Evolutionary conservation across 2,113 vertebrate genomes (phyloP), one percentile per base, ranked within the genome.

Genomic region (Balaeniceps rex): DNA sequence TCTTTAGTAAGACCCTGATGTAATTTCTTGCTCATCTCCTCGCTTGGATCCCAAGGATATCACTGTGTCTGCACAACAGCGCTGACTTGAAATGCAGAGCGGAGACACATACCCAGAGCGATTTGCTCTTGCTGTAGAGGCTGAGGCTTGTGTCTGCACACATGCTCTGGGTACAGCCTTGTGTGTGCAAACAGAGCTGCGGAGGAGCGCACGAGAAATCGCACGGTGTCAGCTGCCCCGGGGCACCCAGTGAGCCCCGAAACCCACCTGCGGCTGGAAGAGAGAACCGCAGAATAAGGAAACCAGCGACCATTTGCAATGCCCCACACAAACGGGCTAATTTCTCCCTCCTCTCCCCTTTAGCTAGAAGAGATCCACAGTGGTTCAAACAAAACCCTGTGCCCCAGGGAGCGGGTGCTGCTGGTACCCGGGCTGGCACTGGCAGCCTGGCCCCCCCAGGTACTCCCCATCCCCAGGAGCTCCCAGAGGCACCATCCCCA

Each of bases 81-180:
- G 4, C 77, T 3, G 47, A 33, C 31, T 40, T 1, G 6, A 31
- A 46, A 28, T 0, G 46, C 52, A 3, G 64, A 40, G 82, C 70
- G 61, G 70, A 33, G 29, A 22, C 49, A 2, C 2, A 52, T 1
- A 21, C 57, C 19, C 70, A 0, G 57, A 11, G 54, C 0, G 2
- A 8, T 52, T 2, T 40, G 83, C 74, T 83, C 31, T 2, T 1
- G 18, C 47, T 22, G 70, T 2, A 4, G 51, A 42, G 51, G 40
- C 79, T 51, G 79, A 7, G 86, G 54, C 7, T 4, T 7, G 8
- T 4, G 74, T 17, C 11, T 8, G 64, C 64, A 19, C 51, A 17
- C 31, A 9, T 6, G 0, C 12, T 4, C 33, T 0, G 4, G 40
- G 78, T 4, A 28, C 47, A 13, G 47, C 55, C 81, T 1, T 1